phyloP scores from a whole-genome alignment of 2,113 vertebrate genomes.

The Chloebia gouldiae region DNA sequence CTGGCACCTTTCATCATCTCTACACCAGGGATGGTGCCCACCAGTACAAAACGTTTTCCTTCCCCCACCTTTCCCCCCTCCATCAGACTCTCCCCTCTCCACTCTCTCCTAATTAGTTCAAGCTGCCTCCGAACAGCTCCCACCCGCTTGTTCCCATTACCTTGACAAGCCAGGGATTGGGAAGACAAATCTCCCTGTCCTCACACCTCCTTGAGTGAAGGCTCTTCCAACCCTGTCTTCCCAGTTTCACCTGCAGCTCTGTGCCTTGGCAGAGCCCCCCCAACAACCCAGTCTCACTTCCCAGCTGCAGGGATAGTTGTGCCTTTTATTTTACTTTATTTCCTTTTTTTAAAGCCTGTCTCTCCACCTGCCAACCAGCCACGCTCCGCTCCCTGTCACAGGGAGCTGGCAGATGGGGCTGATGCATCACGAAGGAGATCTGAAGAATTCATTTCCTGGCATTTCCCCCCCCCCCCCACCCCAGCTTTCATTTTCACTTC shows the following conservation, averaged over 20 bases:
- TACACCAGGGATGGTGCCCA: not conserved
- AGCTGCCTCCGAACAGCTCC: not conserved
- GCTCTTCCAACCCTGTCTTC: not conserved
- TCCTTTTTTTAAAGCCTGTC: not conserved
- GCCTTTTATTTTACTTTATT: not conserved
- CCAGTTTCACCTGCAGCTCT: not conserved
- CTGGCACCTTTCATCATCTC: not conserved
- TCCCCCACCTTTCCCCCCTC: not conserved
- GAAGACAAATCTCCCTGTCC: conserved; percentile 1
- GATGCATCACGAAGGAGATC: conserved; percentile 31
- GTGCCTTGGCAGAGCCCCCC: not conserved
- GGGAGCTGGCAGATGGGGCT: conserved; percentile 38
- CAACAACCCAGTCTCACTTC: not conserved
- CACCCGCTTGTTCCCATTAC: conserved; percentile 5
- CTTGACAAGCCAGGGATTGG: not conserved
- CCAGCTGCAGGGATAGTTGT: not conserved
- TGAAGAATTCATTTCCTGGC: conserved; percentile 50
- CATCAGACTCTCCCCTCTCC: not conserved
- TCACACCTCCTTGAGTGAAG: not conserved
- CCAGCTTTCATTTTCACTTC: conserved; percentile 62
- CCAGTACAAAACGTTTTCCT: not conserved
- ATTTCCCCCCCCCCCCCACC: no score
- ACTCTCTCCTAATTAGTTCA: not conserved
- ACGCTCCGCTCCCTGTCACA: not conserved
- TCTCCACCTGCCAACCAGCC: not conserved